Evolutionary conservation across 2,888 invertebrate species (phyloP).

Genomic region (Drosophila imparisetae): DNA sequence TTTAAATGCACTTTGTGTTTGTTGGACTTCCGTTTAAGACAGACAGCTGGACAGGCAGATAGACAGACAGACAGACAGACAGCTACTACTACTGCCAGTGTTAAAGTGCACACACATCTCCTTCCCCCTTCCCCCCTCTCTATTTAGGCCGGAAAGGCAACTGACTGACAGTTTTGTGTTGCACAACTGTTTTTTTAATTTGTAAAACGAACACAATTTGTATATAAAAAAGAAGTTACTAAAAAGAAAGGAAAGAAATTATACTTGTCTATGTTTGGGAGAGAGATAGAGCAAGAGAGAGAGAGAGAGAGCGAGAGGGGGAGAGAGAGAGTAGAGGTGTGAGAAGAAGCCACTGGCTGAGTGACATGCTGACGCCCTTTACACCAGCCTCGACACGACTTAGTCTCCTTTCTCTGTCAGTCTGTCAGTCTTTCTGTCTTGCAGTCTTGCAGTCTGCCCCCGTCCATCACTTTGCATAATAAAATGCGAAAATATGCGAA

Average conservation of each 20-base stretch:
- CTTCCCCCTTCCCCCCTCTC: too few species aligned
- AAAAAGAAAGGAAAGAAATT: conserved; percentile 32
- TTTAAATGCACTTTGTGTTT: conserved; percentile 28
- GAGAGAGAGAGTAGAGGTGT: conserved; percentile 9
- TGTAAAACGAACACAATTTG: conserved; percentile 42
- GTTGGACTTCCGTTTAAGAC: conserved; percentile 61
- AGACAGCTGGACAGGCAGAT: conserved; percentile 41
- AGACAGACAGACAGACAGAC: conserved; percentile 44
- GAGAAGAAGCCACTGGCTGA: conserved; percentile 49
- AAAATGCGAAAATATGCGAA: conserved; percentile 82
- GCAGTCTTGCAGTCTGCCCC: conserved; percentile 51
- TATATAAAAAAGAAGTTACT: conserved; percentile 6
- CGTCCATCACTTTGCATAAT: conserved; percentile 79
- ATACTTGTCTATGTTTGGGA: conserved; percentile 32
- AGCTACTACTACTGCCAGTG: conserved; percentile 49
- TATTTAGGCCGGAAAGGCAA: conserved; percentile 45
- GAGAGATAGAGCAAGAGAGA: conserved; percentile 16
- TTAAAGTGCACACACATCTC: too few species aligned
- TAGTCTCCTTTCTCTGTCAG: conserved; percentile 29
- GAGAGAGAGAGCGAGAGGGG: conserved; percentile 7
- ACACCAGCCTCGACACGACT: conserved; percentile 19
- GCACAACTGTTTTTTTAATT: conserved; percentile 56
- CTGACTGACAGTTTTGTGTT: conserved; percentile 72
- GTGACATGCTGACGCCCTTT: conserved; percentile 75
- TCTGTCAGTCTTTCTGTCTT: conserved; percentile 22